Percentiles rank a stretch among this genome's conserved stretches.
phyloP scores from a whole-genome alignment of 1,140 invertebrate species.

The Drosophila suzukii region DNA sequence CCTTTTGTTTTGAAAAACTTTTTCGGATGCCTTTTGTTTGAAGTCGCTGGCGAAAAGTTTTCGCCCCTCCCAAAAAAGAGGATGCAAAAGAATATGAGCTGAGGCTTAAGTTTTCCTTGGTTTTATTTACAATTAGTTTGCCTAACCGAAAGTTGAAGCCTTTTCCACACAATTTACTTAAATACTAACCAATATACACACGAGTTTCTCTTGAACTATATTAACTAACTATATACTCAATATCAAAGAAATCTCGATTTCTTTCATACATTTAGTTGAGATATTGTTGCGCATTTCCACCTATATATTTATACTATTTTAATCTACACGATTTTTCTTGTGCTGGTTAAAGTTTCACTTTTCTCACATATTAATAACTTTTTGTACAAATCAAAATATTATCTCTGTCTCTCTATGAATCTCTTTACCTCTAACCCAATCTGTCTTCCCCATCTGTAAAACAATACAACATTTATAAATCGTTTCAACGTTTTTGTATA shows the following conservation, averaged over 20 bases:
- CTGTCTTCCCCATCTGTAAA: conserved; percentile 23
- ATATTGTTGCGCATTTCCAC: conserved; percentile 58
- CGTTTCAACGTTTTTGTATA: conserved; percentile 74
- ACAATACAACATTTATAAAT: conserved; percentile 35
- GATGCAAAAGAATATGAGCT: conserved; percentile 10
- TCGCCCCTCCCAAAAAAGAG: background rate
- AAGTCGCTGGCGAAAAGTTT: conserved; percentile 31
- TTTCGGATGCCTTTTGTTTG: conserved; percentile 40
- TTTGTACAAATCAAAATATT: conserved; percentile 45
- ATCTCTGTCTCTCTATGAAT: conserved; percentile 49
- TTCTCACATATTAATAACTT: conserved; percentile 46
- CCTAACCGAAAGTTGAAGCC: conserved; percentile 41
- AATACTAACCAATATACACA: conserved; percentile 39
- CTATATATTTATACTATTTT: conserved; percentile 42
- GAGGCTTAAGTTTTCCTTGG: conserved; percentile 24
- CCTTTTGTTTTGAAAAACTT: conserved; percentile 36
- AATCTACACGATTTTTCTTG: conserved; percentile 53
- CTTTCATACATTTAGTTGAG: conserved; percentile 50
- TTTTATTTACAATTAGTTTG: conserved; percentile 45
- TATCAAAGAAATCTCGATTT: conserved; percentile 13
- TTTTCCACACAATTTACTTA: conserved; percentile 38
- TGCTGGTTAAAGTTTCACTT: conserved; percentile 55
- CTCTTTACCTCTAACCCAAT: conserved; percentile 21
- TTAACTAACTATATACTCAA: conserved; percentile 43
- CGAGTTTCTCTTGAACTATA: conserved; percentile 39